A percentile compares a stretch with the other conserved stretches of the same genome.
Evolutionary conservation across 2,888 invertebrate genomes (phyloP).

Genomic region (Cerastis leucographa): DNA sequence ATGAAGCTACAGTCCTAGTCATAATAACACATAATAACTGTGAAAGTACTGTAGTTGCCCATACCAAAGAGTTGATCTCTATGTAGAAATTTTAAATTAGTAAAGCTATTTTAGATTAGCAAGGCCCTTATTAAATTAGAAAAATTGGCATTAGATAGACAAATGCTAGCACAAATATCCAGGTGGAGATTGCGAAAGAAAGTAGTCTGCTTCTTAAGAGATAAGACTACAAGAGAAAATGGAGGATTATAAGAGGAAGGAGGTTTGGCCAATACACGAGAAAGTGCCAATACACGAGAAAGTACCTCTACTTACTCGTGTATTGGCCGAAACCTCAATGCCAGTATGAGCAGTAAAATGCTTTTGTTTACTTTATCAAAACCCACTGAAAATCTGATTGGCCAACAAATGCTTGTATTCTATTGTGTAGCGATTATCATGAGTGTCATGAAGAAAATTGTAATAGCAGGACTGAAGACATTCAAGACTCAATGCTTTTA

Average conservation of each 20-base stretch:
- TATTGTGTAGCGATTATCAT: background rate
- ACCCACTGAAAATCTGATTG: background rate
- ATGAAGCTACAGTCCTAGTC: too few species aligned
- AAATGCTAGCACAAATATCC: background rate
- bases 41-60: too few species aligned
- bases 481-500: background rate
- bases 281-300: background rate
- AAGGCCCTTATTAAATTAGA: background rate
- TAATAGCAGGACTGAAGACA: background rate
- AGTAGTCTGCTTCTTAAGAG: background rate
- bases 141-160: background rate
- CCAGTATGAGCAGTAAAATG: background rate
- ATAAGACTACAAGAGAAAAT: background rate
- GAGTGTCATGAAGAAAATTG: too few species aligned
- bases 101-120: background rate
- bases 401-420: background rate
- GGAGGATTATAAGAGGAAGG: background rate
- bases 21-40: too few species aligned
- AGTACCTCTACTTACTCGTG: too few species aligned
- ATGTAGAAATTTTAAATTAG: too few species aligned
- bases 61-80: too few species aligned
- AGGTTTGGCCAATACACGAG: background rate
- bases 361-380: background rate
- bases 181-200: background rate
- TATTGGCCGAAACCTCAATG: too few species aligned